Conservation (phyloP, 2,888 invertebrate species). For the Chloroclysta siterata region DNA sequence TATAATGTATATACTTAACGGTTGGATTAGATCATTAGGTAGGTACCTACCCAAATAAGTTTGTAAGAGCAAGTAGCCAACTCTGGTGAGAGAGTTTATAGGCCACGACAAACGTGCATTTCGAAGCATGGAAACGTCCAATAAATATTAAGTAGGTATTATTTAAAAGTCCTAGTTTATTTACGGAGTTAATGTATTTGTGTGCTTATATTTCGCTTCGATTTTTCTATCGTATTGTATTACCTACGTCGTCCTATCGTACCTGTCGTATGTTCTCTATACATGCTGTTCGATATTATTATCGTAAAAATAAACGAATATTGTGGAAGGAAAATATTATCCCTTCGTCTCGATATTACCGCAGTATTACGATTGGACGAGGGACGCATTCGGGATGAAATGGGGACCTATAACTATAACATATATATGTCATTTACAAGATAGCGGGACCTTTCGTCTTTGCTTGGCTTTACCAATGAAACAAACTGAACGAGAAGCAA, state of each 20-base stretch:
- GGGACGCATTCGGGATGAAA: conserved; percentile 55
- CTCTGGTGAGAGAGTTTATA: too few species aligned
- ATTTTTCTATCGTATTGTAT: not conserved
- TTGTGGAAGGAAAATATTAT: conserved; percentile 48
- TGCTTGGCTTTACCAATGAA: not conserved
- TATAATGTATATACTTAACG: too few species aligned
- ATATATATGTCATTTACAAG: conserved; percentile 31
- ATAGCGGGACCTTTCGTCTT: conserved; percentile 25
- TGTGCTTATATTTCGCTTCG: too few species aligned
- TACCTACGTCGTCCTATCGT: too few species aligned
- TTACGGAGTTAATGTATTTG: too few species aligned
- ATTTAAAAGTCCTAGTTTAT: too few species aligned
- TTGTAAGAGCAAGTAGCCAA: too few species aligned
- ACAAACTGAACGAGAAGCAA: not conserved
- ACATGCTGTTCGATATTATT: not conserved
- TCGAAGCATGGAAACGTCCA: too few species aligned
- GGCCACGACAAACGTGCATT: too few species aligned
- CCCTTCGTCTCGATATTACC: conserved; percentile 18
- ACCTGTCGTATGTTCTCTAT: not conserved
- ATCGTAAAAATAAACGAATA: conserved; percentile 55
- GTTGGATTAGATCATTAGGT: too few species aligned
- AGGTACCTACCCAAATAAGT: too few species aligned
- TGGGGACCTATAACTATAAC: conserved; percentile 37
- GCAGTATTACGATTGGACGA: conserved; percentile 49
- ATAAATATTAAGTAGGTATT: too few species aligned